Evolutionary conservation across 2,797 vertebrate species (phyloP), one percentile per base, ranked within the genome.

Genomic region (Notoglanidium macrostoma): DNA sequence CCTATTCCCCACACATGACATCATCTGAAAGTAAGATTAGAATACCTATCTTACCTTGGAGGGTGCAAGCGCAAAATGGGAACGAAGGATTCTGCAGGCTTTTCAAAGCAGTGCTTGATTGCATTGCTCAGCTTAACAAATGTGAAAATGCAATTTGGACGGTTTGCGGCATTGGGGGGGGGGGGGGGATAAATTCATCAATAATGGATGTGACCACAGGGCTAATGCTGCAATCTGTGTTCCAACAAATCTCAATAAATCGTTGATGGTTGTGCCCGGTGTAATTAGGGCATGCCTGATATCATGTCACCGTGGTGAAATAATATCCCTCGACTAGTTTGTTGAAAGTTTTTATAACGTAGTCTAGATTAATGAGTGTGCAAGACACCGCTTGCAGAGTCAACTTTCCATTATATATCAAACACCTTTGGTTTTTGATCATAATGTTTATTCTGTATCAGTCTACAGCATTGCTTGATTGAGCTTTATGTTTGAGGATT

Each of bases 141-240:
- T 92, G 90, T 86, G 86, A 88, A 87, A 89, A 89, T 65, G 74
- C 88, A 87, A 87, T 90, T 90, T 84, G 55, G 61, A 80, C 40
- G 86, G 89, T 94, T 94, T 92, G 85, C 15, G 78, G 78, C 49
- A 86, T 85, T 88, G 40, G 40, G 40, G 35, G 35, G 35, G 88
- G 85, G 86, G 87, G 79, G 19, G 74, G 40, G 32, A 84, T 89
- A 92, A 91, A 85, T 89, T 81, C 85, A 91, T 92, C 87, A 90
- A 88, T 5, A 40, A 88, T 83, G 86, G 80, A 89, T 89, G 85
- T 90, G 85, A 85, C 90, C 83, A 32, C 83, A 67, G 90, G 92
- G 84, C 86, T 82, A 77, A 80, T 84, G 87, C 79, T 44, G 32
- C 19, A 61, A 92, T 89, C 88, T 92, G 85, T 87, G 85, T 82